Base-by-base conservation (phyloP, 2,888 invertebrate genomes). In the Sabatieria punctata region DNA sequence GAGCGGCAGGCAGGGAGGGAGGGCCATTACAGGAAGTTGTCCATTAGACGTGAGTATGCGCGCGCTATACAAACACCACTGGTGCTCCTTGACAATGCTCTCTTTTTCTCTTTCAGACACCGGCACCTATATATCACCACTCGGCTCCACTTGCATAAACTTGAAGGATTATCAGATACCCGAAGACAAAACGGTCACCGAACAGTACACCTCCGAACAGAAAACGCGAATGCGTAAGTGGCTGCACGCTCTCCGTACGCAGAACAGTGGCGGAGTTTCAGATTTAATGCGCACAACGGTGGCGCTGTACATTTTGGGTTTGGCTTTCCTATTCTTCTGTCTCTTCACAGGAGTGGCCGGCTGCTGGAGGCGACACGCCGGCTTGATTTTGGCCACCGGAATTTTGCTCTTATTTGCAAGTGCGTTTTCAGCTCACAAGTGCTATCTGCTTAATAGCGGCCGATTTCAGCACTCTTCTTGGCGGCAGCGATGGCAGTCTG, bases 321-420 rank as follows among this genome's bases (percentile, higher is more conserved):
- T 95, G 71, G 75, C 86, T 58, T 78, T 85, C 39, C 79, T 89
- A 56, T 83, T 89, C 70, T 78, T 86, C 58, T 85, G 89, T 22
- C 91, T 91, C 71, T 85, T 89, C 77, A 85, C 88, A 46, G 93
- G 93, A 49, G 79, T 91, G 15, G 82, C 88, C 27, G 91, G 93
- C 57, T 95, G 93, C 68, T 95, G 91, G 86, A 80, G 85, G 68
- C 76, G 91, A 57, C 86, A 86, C 43, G 83, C 88, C 8, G 85
- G 85, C 54, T 85, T 88, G 65, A 84, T 89, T 60, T 85, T 88
- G 25, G 83, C 85, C 44, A 89, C 89, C 3, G 88, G 88, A 26
- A 83, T 89, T 57, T 73, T 85, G 44, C 82, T 85, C 78, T 75
- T 85, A 45, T 73, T 85, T 52, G 80, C 85, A 60, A 84, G 85